A percentile compares a stretch with the other conserved stretches of the same genome.
Evolutionary conservation across 2,797 vertebrate species (phyloP).

Genomic region (Valencia hispanica): DNA sequence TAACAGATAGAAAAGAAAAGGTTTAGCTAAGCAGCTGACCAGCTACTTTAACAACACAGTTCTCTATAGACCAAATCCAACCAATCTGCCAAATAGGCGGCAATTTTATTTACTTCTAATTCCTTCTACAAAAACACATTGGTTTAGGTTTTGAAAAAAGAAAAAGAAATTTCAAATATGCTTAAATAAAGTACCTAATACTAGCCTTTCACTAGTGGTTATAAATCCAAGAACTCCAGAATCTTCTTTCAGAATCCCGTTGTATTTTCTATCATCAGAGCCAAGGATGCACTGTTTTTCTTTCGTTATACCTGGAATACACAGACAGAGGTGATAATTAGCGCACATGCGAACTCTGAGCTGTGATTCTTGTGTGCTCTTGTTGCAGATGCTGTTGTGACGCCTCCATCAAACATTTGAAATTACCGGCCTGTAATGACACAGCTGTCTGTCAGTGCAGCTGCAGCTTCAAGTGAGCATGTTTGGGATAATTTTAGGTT

Average conservation of each 20-base stretch:
- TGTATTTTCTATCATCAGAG: neutral
- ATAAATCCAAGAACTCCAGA: neutral
- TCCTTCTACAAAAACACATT: neutral
- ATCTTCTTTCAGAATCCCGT: neutral
- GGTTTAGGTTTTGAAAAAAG: neutral
- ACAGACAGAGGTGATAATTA: constrained; percentile 22
- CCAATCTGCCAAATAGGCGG: too few relatives aligned
- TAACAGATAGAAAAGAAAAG: too few relatives aligned
- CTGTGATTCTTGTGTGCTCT: neutral
- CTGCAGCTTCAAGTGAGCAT: constrained; percentile 14
- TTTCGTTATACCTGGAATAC: constrained; percentile 8
- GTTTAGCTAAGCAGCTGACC: too few relatives aligned
- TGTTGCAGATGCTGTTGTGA: constrained; percentile 21
- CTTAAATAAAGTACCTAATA: neutral
- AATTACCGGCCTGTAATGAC: constrained; percentile 28
- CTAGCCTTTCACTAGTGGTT: neutral
- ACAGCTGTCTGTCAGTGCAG: constrained; percentile 43
- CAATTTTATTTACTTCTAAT: too few relatives aligned
- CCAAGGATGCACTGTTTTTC: neutral
- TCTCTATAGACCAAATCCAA: too few relatives aligned
- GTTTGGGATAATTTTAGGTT: constrained; percentile 46
- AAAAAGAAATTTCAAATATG: neutral
- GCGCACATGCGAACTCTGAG: neutral
- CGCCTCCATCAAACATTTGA: constrained; percentile 13
- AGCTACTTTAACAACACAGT: too few relatives aligned